Evolutionary conservation across 2,797 vertebrate genomes (phyloP).

Genomic region (Crenichthys baileyi): DNA sequence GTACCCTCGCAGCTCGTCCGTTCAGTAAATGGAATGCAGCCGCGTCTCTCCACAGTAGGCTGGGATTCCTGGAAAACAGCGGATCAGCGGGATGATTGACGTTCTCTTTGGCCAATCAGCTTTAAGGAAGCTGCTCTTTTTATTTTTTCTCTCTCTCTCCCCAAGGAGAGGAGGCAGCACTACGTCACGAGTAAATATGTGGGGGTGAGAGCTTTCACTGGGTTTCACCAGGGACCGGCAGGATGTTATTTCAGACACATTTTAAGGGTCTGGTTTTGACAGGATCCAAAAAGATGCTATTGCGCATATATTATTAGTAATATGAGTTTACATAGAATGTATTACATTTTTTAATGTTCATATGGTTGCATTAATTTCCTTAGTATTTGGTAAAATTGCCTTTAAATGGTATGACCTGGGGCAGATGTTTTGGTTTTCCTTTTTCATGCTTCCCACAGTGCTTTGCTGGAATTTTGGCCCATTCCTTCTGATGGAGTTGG

Average conservation of each 20-base stretch:
- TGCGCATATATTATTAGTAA: too few species aligned
- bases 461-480: too few species aligned
- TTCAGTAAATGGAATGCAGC: not conserved
- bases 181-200: not conserved
- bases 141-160: not conserved
- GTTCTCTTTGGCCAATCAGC: slow-evolving; percentile 45
- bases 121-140: not conserved
- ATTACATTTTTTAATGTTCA: too few species aligned
- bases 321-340: too few species aligned
- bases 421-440: too few species aligned
- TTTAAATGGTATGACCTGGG: too few species aligned
- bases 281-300: not conserved
- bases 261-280: not conserved
- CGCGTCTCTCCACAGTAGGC: slow-evolving; percentile 7
- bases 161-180: not conserved
- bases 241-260: not conserved
- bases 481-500: too few species aligned
- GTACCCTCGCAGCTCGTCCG: too few species aligned
- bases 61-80: slow-evolving; percentile 70
- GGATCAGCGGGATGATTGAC: slow-evolving; percentile 47
- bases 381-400: not conserved
- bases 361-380: not conserved
- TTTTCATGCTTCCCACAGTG: too few species aligned
- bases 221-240: not conserved
- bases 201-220: not conserved